A percentile compares a stretch with the other conserved stretches of the same genome.
phyloP scores from a whole-genome alignment of 2,888 invertebrate genomes.

The Noctua janthe region DNA sequence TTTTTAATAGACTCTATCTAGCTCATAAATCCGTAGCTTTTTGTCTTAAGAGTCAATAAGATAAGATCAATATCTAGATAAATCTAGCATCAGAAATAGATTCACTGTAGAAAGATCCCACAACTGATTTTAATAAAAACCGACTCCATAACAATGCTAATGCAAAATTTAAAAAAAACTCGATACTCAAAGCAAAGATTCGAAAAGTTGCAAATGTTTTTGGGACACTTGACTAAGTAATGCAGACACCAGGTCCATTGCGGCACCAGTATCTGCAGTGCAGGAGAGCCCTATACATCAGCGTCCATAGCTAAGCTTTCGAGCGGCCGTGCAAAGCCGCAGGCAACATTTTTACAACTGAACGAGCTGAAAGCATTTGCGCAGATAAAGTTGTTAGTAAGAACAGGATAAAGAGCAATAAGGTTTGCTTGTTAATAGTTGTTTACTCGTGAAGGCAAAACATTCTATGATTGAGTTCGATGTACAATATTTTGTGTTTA shows the following conservation, averaged over 20 bases:
- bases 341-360: constrained; percentile 56
- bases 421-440: constrained; percentile 46
- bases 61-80: background rate
- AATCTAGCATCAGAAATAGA: background rate
- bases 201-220: constrained; percentile 9
- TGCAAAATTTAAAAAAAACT: background rate
- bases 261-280: constrained; percentile 64
- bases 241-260: constrained; percentile 46
- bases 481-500: background rate
- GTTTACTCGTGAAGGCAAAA: constrained; percentile 6
- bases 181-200: background rate
- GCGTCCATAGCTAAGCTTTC: constrained; percentile 39
- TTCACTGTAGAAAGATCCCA: background rate
- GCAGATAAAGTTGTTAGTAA: constrained; percentile 49
- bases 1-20: background rate
- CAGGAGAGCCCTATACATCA: constrained; percentile 52
- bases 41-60: background rate
- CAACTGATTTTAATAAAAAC: background rate
- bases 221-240: constrained; percentile 24
- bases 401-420: constrained; percentile 39
- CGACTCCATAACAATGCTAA: background rate
- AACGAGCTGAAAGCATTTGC: constrained; percentile 59
- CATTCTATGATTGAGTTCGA: background rate
- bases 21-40: background rate
- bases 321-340: constrained; percentile 33